Percentiles rank a stretch among this genome's conserved stretches.
Evolutionary conservation across 2,113 vertebrate species (phyloP).

Genomic region (Stegastes partitus): DNA sequence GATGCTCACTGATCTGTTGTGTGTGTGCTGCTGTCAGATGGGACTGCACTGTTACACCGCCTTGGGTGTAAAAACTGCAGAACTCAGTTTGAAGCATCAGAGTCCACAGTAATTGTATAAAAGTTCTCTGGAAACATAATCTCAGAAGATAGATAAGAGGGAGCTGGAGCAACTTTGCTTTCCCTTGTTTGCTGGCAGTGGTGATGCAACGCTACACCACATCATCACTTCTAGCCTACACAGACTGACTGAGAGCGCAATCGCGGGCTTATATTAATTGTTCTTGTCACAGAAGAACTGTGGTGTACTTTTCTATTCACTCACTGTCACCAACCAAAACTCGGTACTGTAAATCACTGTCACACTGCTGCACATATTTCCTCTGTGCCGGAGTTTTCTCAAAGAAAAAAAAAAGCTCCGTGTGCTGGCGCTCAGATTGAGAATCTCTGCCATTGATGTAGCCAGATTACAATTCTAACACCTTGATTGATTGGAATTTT

Average conservation of each 20-base stretch:
- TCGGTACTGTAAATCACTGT: slow-evolving; percentile 69
- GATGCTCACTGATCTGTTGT: slow-evolving; percentile 56
- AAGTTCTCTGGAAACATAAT: slow-evolving; percentile 58
- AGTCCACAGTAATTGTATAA: slow-evolving; percentile 60
- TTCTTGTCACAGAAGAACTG: slow-evolving; percentile 66
- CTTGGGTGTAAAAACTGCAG: slow-evolving; percentile 61
- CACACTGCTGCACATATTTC: slow-evolving; percentile 53
- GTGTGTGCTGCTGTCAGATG: slow-evolving; percentile 48
- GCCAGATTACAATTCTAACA: slow-evolving; percentile 46
- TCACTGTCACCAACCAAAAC: slow-evolving; percentile 55
- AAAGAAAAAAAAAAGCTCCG: slow-evolving; percentile 30
- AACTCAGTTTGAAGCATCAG: slow-evolving; percentile 55
- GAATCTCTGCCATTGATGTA: slow-evolving; percentile 26
- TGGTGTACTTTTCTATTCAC: slow-evolving; percentile 55
- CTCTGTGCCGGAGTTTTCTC: slow-evolving; percentile 5
- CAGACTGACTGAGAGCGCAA: slow-evolving; percentile 37
- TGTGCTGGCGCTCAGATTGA: neutral
- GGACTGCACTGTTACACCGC: slow-evolving; percentile 46
- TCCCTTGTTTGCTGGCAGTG: slow-evolving; percentile 29
- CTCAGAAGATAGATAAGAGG: slow-evolving; percentile 60
- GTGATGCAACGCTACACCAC: slow-evolving; percentile 47
- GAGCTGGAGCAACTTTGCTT: slow-evolving; percentile 18
- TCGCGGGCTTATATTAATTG: slow-evolving; percentile 62
- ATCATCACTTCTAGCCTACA: slow-evolving; percentile 23
- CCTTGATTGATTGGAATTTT: slow-evolving; percentile 65